Conservation (phyloP, 1,140 invertebrate species). For the Drosophila cardini region DNA sequence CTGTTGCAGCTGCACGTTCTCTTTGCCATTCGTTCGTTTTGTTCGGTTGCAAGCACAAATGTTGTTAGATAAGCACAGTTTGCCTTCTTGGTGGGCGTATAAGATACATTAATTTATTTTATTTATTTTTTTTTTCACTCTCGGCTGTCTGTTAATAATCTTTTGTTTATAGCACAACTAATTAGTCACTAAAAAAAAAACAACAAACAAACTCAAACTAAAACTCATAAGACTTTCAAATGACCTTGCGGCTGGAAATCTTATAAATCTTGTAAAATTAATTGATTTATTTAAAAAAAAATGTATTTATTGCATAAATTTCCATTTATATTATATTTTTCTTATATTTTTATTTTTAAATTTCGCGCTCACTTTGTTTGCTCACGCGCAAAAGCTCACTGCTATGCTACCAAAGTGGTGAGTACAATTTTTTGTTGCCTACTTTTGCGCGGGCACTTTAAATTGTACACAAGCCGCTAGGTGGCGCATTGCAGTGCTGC, state of each 20-base stretch:
- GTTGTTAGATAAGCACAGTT: slow-evolving; percentile 51
- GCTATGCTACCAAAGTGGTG: slow-evolving; percentile 8
- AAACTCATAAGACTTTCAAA: neutral
- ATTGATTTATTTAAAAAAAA: neutral
- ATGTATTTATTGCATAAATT: neutral
- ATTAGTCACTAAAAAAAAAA: slow-evolving; percentile 50
- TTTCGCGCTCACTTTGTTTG: neutral
- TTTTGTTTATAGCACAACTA: slow-evolving; percentile 22
- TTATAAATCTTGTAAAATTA: no score
- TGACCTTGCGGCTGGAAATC: neutral
- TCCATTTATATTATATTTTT: neutral
- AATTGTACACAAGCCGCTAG: slow-evolving; percentile 1
- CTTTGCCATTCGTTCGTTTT: slow-evolving; percentile 29
- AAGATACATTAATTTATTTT: slow-evolving; percentile 54
- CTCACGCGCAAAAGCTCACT: slow-evolving; percentile 40
- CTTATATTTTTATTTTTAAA: neutral
- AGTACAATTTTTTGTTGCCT: slow-evolving; percentile 45
- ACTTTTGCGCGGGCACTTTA: slow-evolving; percentile 54
- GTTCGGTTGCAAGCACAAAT: slow-evolving; percentile 4
- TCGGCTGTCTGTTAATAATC: slow-evolving; percentile 6
- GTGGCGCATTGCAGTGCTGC: neutral
- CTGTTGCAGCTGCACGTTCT: slow-evolving; percentile 57
- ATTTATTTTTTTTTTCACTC: slow-evolving; percentile 19
- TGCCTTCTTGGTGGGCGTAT: slow-evolving; percentile 51
- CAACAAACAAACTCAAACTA: neutral